Evolutionary conservation across 2,113 vertebrate genomes (phyloP).

Genomic region (Onychorhynchus coronatus): DNA sequence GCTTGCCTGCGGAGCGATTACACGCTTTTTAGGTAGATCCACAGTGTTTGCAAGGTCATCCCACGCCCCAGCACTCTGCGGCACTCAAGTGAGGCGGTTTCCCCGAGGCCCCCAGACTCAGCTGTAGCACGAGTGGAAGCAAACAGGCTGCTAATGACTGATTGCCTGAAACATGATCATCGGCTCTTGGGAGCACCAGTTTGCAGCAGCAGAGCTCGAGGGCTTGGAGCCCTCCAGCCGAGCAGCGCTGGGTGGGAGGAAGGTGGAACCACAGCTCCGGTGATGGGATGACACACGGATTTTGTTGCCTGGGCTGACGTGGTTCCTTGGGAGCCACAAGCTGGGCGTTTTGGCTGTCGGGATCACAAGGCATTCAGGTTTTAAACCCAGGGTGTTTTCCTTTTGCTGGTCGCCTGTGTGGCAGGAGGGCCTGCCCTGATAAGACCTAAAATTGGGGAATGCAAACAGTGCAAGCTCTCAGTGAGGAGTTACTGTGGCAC

Average conservation of each 20-base stretch:
- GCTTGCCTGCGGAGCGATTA: neutral
- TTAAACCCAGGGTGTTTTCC: neutral
- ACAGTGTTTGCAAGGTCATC: neutral
- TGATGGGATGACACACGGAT: neutral
- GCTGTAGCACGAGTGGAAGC: neutral
- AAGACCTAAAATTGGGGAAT: no score
- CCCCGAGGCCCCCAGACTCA: neutral
- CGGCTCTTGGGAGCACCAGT: neutral
- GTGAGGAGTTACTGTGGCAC: no score
- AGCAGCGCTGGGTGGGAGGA: neutral
- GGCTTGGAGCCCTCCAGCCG: neutral
- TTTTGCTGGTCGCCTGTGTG: neutral
- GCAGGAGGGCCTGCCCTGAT: no score
- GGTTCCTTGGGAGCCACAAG: neutral
- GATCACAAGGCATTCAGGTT: neutral
- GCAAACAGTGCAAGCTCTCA: no score
- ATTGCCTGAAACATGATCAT: neutral
- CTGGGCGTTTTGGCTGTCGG: neutral
- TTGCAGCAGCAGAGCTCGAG: neutral
- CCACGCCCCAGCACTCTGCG: neutral
- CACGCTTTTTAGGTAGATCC: neutral
- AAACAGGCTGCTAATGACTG: neutral
- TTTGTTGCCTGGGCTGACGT: neutral
- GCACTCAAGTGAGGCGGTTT: neutral
- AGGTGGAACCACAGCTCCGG: neutral